Percentiles rank a stretch among this genome's conserved stretches.
These are phyloP conservation scores for Rapana venosa DNA, from an alignment of 2,888 invertebrate species.

Conservation along the genomic window DNA sequence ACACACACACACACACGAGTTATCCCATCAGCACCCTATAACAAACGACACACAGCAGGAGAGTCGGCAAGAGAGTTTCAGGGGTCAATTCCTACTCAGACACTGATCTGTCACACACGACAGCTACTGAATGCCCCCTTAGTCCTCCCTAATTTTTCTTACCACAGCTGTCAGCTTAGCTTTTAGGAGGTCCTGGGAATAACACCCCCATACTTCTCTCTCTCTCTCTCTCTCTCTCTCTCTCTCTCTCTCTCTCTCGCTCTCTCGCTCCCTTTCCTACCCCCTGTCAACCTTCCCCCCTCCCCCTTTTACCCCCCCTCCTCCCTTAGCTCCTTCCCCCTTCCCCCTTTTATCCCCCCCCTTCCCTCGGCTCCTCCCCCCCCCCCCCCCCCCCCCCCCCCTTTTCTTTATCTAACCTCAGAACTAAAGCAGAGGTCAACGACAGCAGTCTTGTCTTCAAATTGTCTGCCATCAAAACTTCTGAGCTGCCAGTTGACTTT, in stretches of 20 bases:
- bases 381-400: background rate
- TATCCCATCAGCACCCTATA: too few relatives aligned
- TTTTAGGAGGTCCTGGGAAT: background rate
- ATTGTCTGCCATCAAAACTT: too few relatives aligned
- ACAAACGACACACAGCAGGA: too few relatives aligned
- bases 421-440: background rate
- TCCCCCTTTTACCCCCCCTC: background rate
- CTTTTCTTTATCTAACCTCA: background rate
- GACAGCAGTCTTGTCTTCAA: too few relatives aligned
- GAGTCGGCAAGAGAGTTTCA: too few relatives aligned
- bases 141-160: background rate
- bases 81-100: too few relatives aligned
- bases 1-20: constrained; percentile 4
- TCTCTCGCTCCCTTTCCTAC: background rate
- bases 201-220: background rate
- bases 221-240: background rate
- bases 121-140: background rate
- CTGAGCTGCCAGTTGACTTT: too few relatives aligned
- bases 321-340: background rate
- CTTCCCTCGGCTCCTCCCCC: background rate
- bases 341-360: background rate
- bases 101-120: background rate
- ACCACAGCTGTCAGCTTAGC: background rate
- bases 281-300: background rate
- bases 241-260: background rate